Base-by-base conservation (phyloP, 2,113 vertebrate genomes). In the Cacatua alba region DNA sequence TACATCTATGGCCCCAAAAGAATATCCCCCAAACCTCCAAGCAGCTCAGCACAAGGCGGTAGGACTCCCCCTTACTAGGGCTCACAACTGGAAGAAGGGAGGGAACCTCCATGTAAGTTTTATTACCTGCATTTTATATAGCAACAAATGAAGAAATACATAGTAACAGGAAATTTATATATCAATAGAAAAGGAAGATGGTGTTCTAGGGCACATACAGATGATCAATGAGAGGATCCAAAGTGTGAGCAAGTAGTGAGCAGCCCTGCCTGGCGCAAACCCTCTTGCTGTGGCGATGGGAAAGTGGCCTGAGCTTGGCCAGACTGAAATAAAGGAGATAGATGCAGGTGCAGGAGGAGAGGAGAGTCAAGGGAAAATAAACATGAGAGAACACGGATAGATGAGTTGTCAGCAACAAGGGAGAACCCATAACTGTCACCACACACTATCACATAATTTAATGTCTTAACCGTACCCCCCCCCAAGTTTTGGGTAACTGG, bases 391-490 rank as follows among this genome's bases (percentile, higher is more conserved):
- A n/a, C 41, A 29, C 0, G 0, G 72, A 17, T 11, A 52, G 59
- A n/a, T 6, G 72, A 75, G 29, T 0, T 76, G 72, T 26, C 83
- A 52, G 28, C 2, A 24, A 21, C 60, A 10, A 46, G 51, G 49
- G 51, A 83, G 46, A 71, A 23, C 31, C 11, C 9, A 1, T 17
- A 24, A 76, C 57, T n/a, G 64, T 24, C 86, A 86, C 64, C 75
- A 13, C 8, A 10, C 0, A 0, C 57, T 41, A 11, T 3, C n/a
- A 4, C 49, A 6, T 1, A 13, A 25, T n/a, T 49, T 8, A 49
- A 44, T 1, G 0, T 55, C 35, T 49, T 7, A 59, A 6, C 15
- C 10, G 8, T 7, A 11, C 12, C 55, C 18, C 4, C 5, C 20
- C 2, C 37, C 37, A 7, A 28, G 41, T 21, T 88, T 53, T 39